These are phyloP conservation scores for Barypeithes pellucidus DNA, from an alignment of 2,888 invertebrate species.

Conservation along the genomic window DNA sequence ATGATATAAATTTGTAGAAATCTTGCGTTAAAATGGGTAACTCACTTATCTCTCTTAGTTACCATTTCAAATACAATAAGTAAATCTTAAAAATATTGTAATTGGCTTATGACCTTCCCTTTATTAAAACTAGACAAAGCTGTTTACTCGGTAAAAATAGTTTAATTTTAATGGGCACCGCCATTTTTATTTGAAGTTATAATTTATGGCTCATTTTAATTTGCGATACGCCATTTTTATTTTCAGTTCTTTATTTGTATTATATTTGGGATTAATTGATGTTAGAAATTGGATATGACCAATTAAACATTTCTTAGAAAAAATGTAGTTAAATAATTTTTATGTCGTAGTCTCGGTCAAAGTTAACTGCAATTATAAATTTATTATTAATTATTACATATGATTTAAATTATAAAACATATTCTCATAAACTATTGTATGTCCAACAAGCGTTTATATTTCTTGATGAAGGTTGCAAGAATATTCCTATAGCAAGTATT, in stretches of 20 bases:
- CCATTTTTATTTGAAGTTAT: slow-evolving; percentile 16
- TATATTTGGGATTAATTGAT: not conserved
- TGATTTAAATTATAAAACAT: too few relatives aligned
- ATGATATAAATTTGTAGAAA: too few relatives aligned
- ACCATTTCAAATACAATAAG: too few relatives aligned
- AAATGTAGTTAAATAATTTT: not conserved
- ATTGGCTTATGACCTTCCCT: not conserved
- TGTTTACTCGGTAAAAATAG: not conserved
- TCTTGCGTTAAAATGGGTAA: too few relatives aligned
- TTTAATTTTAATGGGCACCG: slow-evolving; percentile 11
- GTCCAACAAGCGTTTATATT: too few relatives aligned
- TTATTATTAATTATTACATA: not conserved
- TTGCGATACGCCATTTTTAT: not conserved
- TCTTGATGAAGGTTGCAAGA: too few relatives aligned
- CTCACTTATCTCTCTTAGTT: too few relatives aligned
- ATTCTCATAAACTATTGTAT: too few relatives aligned
- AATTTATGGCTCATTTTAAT: slow-evolving; percentile 23
- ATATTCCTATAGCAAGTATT: too few relatives aligned
- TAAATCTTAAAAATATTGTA: not conserved
- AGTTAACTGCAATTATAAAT: not conserved
- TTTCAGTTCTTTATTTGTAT: not conserved
- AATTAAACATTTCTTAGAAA: slow-evolving; percentile 10
- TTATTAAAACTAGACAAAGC: slow-evolving; percentile 18
- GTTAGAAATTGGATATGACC: not conserved
- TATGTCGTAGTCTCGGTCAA: not conserved